A percentile compares a stretch with the other conserved stretches of the same genome.
Conservation (phyloP, 2,113 vertebrate species). For the Serranochromis macrocephalus region DNA sequence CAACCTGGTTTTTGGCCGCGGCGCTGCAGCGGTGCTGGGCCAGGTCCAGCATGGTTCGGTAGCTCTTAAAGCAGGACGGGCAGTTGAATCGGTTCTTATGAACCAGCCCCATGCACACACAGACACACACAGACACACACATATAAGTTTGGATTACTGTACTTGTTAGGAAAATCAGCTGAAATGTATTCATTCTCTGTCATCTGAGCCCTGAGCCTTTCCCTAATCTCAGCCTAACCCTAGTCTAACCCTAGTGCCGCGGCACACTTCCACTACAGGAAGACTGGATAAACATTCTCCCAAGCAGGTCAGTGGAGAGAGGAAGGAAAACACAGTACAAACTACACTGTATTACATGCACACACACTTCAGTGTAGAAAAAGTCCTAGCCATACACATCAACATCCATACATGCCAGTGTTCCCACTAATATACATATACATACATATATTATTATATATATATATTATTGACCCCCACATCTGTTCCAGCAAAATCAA, state of each 20-base stretch:
- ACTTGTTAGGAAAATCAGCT: conserved; percentile 20
- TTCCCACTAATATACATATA: not conserved
- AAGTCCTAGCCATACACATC: not conserved
- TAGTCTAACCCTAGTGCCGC: conserved; percentile 16
- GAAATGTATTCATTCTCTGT: not conserved
- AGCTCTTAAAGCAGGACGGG: conserved; percentile 78
- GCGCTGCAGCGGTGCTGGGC: conserved; percentile 75
- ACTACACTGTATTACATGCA: not conserved
- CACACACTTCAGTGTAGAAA: not conserved
- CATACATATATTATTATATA: not conserved
- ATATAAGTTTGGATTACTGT: conserved; percentile 56
- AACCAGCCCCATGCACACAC: conserved; percentile 42
- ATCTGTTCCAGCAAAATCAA: not conserved
- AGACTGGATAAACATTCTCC: not conserved
- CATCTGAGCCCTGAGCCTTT: conserved; percentile 12
- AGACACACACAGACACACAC: conserved; percentile 30
- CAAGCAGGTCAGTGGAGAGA: not conserved
- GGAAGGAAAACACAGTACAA: not conserved
- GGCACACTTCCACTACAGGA: not conserved
- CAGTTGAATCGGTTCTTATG: conserved; percentile 78
- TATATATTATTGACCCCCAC: not conserved
- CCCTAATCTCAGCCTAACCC: conserved; percentile 41
- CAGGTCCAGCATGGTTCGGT: conserved; percentile 72
- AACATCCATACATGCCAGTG: not conserved
- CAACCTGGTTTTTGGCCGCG: conserved; percentile 73